Conservation (phyloP, 2,888 invertebrate species). For the Abrostola tripartita region DNA sequence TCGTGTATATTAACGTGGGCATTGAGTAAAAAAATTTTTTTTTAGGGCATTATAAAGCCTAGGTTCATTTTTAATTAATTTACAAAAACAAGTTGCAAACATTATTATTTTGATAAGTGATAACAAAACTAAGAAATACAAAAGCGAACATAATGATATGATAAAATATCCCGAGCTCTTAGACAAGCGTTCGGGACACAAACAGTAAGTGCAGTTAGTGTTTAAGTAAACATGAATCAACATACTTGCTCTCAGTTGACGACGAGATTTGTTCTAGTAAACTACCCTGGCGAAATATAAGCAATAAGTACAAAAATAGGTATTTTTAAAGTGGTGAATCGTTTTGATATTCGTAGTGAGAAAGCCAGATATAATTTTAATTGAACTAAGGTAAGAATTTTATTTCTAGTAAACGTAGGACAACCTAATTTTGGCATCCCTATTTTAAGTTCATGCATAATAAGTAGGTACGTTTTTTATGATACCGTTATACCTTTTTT, state of each 20-base stretch:
- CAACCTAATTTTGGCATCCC: too few relatives aligned
- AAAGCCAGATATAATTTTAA: not conserved
- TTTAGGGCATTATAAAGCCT: too few relatives aligned
- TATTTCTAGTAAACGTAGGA: not conserved
- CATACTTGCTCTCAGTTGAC: slow-evolving; percentile 51
- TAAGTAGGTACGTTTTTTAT: too few relatives aligned
- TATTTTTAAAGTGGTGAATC: slow-evolving; percentile 33
- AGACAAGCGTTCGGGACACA: slow-evolving; percentile 4
- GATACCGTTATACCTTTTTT: too few relatives aligned
- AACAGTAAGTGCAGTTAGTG: slow-evolving; percentile 21
- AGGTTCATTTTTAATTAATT: too few relatives aligned
- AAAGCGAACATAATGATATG: not conserved
- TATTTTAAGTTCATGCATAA: too few relatives aligned
- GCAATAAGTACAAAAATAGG: not conserved
- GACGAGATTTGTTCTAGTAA: slow-evolving; percentile 39
- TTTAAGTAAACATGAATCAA: slow-evolving; percentile 55
- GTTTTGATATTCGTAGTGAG: slow-evolving; percentile 33
- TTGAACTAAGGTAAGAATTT: slow-evolving; percentile 28
- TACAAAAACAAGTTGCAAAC: too few relatives aligned
- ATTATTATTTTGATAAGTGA: not conserved
- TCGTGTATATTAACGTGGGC: too few relatives aligned
- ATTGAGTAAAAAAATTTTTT: too few relatives aligned
- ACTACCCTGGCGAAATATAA: slow-evolving; percentile 32
- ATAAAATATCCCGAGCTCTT: slow-evolving; percentile 7
- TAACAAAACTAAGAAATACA: not conserved